Percentiles rank a stretch among this genome's conserved stretches.
Conservation (phyloP, 2,888 invertebrate species). For the Drosophila sordidula region DNA sequence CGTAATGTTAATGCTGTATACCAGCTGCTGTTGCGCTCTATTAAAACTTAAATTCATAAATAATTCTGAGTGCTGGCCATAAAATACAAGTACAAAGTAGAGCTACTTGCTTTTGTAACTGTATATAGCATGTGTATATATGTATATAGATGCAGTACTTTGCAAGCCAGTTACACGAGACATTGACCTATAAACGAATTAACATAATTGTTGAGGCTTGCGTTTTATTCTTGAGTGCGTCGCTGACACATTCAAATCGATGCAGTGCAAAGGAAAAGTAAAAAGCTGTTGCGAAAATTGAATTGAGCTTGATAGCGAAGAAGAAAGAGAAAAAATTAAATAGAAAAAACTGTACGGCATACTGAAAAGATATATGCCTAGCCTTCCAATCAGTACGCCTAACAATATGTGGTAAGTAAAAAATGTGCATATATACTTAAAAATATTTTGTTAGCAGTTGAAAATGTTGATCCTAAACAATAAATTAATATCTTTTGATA, state of each 20-base stretch:
- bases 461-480: background rate
- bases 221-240: constrained; percentile 51
- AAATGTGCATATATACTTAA: too few species aligned
- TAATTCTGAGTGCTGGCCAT: constrained; percentile 45
- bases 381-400: background rate
- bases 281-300: constrained; percentile 4
- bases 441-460: too few species aligned
- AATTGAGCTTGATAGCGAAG: constrained; percentile 3
- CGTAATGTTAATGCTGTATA: constrained; percentile 10
- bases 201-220: constrained; percentile 72
- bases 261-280: constrained; percentile 26
- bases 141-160: constrained; percentile 12
- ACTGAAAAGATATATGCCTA: too few species aligned
- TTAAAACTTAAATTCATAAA: constrained; percentile 43
- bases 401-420: background rate
- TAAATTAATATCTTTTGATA: background rate
- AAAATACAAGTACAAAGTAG: constrained; percentile 4
- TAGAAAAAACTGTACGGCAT: too few species aligned
- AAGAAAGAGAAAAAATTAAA: too few species aligned
- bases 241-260: constrained; percentile 34
- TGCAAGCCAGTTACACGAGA: constrained; percentile 32
- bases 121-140: background rate
- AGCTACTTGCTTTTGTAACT: background rate
- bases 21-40: constrained; percentile 23
- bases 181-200: constrained; percentile 72